Conservation (phyloP, 2,888 invertebrate species). For the Cordilura impudica region DNA sequence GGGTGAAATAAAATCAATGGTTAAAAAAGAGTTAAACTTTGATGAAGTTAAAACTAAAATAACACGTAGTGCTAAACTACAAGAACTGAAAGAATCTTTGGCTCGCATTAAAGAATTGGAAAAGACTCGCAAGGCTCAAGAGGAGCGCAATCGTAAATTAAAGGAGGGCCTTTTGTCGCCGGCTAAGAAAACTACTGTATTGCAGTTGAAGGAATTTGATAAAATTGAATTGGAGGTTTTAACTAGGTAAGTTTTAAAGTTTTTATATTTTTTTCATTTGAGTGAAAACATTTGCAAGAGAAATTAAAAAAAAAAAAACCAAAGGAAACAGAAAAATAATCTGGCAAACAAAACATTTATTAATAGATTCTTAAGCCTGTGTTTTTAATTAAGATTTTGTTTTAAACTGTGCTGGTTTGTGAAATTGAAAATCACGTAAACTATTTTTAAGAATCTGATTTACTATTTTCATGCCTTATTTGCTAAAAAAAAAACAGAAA, state of each 20-base stretch:
- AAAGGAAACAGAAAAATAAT: too few relatives aligned
- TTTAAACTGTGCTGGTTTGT: too few relatives aligned
- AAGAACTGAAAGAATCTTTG: slow-evolving; percentile 84
- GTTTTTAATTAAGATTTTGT: too few relatives aligned
- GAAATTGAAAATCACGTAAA: too few relatives aligned
- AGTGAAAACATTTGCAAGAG: too few relatives aligned
- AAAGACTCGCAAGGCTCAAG: slow-evolving; percentile 79
- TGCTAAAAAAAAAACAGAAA: too few relatives aligned
- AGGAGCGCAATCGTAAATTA: slow-evolving; percentile 73
- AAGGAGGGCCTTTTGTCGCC: slow-evolving; percentile 69
- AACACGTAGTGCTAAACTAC: slow-evolving; percentile 83
- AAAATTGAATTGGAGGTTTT: slow-evolving; percentile 87
- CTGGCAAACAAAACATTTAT: too few relatives aligned
- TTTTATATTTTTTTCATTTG: slow-evolving; percentile 13
- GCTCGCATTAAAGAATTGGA: slow-evolving; percentile 83
- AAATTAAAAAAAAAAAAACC: too few relatives aligned
- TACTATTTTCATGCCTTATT: too few relatives aligned
- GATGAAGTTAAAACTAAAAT: slow-evolving; percentile 85
- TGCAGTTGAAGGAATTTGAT: slow-evolving; percentile 83
- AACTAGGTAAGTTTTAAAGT: slow-evolving; percentile 81
- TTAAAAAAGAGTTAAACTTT: slow-evolving; percentile 82
- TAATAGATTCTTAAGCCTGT: too few relatives aligned
- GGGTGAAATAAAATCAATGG: slow-evolving; percentile 77
- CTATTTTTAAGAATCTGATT: too few relatives aligned
- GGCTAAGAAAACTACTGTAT: slow-evolving; percentile 65